Evolutionary conservation across 2,113 vertebrate species (phyloP).

Genomic region (Haplotaxodon microlepis): DNA sequence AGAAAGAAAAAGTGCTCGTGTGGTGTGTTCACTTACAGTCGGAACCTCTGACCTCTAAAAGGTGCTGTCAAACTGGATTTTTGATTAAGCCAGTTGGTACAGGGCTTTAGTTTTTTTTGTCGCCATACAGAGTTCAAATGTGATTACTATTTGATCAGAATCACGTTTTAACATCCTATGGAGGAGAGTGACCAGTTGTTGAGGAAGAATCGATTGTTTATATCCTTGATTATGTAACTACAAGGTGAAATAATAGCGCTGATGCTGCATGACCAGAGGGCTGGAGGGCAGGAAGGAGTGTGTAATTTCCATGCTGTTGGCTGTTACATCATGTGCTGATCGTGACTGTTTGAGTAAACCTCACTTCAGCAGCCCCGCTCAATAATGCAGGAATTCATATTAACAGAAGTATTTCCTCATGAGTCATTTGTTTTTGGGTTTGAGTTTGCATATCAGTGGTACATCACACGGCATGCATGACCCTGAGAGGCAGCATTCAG

Average conservation of each 20-base stretch:
- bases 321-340: not conserved
- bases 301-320: not conserved
- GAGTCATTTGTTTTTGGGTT: not conserved
- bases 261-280: not conserved
- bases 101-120: not conserved
- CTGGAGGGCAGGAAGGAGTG: not conserved
- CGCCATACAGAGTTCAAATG: not conserved
- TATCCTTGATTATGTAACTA: constrained; percentile 34
- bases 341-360: not conserved
- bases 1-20: not conserved
- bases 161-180: not conserved
- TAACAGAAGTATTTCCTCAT: not conserved
- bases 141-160: not conserved
- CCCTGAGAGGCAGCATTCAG: not conserved
- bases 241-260: not conserved
- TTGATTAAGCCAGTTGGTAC: not conserved
- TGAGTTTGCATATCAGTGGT: not conserved
- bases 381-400: not conserved
- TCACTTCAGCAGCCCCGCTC: not conserved
- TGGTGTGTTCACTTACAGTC: not conserved
- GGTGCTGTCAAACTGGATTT: not conserved
- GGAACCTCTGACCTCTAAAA: not conserved
- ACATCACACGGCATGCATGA: not conserved
- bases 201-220: constrained; percentile 12
- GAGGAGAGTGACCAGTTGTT: not conserved